Evolutionary conservation across 2,797 vertebrate species (phyloP).

Genomic region (Pyrocephalus nanus): DNA sequence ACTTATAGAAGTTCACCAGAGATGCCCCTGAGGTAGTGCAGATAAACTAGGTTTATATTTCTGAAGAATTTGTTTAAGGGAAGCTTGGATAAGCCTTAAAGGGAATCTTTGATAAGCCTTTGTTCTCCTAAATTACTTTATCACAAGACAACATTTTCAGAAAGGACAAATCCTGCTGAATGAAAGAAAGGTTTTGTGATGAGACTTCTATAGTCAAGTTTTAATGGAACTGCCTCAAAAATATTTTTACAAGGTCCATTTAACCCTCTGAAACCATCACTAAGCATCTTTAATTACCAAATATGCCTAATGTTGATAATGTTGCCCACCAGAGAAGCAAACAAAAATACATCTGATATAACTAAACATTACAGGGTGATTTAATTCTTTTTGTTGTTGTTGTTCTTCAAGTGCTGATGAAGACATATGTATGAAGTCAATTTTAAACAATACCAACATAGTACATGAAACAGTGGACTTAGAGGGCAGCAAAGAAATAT

Average conservation of each 20-base stretch:
- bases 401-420: not conserved
- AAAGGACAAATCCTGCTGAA: not conserved
- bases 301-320: not conserved
- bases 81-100: not conserved
- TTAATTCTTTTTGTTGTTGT: not conserved
- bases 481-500: not conserved
- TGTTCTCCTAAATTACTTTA: conserved; percentile 3
- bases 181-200: not conserved
- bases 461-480: not conserved
- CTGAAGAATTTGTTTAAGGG: not conserved
- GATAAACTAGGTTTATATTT: not conserved
- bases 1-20: not conserved
- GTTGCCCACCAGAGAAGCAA: not conserved
- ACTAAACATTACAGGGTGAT: not conserved
- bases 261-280: not conserved
- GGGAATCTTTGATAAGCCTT: not conserved
- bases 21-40: not conserved
- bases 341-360: not conserved
- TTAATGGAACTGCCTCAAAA: not conserved
- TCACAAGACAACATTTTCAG: not conserved
- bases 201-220: not conserved
- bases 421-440: rapidly evolving
- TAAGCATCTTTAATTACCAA: not conserved
- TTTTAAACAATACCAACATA: not conserved
- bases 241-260: not conserved